phyloP scores from a whole-genome alignment of 2,797 vertebrate species.

The Platalea minor region DNA sequence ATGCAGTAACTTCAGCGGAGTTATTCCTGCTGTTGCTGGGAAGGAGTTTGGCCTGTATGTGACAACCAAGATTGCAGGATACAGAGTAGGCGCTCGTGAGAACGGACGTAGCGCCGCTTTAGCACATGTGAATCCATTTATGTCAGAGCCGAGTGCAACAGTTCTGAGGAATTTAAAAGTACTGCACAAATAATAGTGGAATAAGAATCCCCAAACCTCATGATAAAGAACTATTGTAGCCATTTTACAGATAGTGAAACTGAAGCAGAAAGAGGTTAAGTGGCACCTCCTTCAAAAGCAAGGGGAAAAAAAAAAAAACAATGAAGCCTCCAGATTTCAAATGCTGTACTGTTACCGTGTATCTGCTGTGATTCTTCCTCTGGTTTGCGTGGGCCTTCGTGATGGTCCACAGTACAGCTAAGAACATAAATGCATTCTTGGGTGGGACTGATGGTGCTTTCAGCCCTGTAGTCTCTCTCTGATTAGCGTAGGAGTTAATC shows the following conservation, averaged over 20 bases:
- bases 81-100: background rate
- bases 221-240: background rate
- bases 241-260: background rate
- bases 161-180: background rate
- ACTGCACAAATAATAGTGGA: background rate
- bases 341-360: background rate
- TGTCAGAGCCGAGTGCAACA: rapidly evolving
- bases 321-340: background rate
- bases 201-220: background rate
- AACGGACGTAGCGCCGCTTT: rapidly evolving
- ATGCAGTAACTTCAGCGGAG: background rate
- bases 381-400: background rate
- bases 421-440: background rate
- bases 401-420: background rate
- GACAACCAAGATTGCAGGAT: background rate
- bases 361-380: background rate
- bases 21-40: background rate
- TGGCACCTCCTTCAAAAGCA: background rate
- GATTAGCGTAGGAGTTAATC: background rate
- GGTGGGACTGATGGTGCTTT: background rate
- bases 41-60: background rate
- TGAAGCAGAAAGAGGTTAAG: background rate
- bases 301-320: background rate
- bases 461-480: background rate
- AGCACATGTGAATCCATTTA: background rate